A percentile compares a stretch with the other conserved stretches of the same genome.
These are phyloP conservation scores for Pachyramphus minor DNA, from an alignment of 2,113 vertebrate species.

Conservation along the genomic window DNA sequence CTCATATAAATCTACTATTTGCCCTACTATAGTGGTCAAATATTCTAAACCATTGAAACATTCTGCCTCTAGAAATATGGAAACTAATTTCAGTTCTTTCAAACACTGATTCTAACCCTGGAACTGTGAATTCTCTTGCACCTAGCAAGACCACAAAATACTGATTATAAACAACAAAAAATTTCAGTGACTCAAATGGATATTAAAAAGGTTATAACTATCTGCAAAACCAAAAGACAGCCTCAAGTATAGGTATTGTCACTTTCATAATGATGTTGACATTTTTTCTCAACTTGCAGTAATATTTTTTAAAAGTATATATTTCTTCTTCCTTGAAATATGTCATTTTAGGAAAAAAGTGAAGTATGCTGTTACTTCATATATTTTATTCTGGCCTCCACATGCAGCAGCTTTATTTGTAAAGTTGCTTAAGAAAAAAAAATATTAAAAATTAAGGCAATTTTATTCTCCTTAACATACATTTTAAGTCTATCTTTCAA, in stretches of 20 bases:
- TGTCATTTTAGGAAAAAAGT: not conserved
- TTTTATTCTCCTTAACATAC: not conserved
- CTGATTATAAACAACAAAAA: not conserved
- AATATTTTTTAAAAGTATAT: not conserved
- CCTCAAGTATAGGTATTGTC: not conserved
- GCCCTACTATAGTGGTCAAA: accelerated
- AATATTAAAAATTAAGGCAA: not conserved
- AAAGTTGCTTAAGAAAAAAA: not conserved
- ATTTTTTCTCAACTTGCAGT: not conserved
- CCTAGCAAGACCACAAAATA: not conserved
- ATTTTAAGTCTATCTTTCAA: not conserved
- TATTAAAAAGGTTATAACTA: not conserved
- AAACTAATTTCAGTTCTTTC: not conserved
- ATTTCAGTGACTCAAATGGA: not conserved
- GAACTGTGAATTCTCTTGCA: not conserved
- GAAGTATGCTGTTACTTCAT: not conserved
- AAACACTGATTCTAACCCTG: not conserved
- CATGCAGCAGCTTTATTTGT: not conserved
- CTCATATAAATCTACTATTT: not conserved
- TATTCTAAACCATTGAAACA: not conserved
- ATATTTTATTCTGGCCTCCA: not conserved
- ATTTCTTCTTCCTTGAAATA: not conserved
- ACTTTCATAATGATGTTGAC: not conserved
- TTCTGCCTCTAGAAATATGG: not conserved
- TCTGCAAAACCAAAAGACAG: not conserved